These are phyloP conservation scores for Tinea semifulvella DNA, from an alignment of 2,888 invertebrate species.

Conservation along the genomic window DNA sequence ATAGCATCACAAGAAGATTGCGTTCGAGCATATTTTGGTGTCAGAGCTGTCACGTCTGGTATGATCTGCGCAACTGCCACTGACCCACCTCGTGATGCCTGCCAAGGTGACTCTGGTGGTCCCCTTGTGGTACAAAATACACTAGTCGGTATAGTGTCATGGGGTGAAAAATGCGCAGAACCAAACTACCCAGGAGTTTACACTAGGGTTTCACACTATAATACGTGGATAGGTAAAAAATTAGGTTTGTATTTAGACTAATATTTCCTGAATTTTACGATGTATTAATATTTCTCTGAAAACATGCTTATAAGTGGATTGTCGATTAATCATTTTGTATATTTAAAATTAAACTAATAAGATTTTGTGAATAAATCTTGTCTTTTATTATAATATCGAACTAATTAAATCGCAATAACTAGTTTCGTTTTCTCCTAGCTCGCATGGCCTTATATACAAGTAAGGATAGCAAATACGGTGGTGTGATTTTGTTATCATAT, in stretches of 20 bases:
- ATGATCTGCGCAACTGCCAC: conserved; percentile 52
- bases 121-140: conserved; percentile 54
- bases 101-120: conserved; percentile 70
- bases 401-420: too few species aligned
- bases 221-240: conserved; percentile 6
- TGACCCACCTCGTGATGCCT: conserved; percentile 47
- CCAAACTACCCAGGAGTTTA: conserved; percentile 64
- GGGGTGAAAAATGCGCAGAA: conserved; percentile 66
- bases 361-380: too few species aligned
- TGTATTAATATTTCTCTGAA: too few species aligned
- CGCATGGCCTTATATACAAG: too few species aligned
- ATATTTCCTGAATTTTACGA: too few species aligned
- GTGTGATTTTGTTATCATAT: too few species aligned
- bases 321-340: too few species aligned
- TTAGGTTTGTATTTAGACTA: conserved; percentile 4
- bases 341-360: too few species aligned
- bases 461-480: too few species aligned
- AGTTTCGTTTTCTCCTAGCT: too few species aligned
- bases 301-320: too few species aligned
- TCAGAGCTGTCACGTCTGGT: conserved; percentile 36
- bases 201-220: conserved; percentile 51
- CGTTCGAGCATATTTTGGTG: conserved; percentile 36
- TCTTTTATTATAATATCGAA: too few species aligned
- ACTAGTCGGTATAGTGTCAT: conserved; percentile 65
- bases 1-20: conserved; percentile 45